phyloP scores from a whole-genome alignment of 2,888 invertebrate genomes.

The Siphlonurus alternatus region DNA sequence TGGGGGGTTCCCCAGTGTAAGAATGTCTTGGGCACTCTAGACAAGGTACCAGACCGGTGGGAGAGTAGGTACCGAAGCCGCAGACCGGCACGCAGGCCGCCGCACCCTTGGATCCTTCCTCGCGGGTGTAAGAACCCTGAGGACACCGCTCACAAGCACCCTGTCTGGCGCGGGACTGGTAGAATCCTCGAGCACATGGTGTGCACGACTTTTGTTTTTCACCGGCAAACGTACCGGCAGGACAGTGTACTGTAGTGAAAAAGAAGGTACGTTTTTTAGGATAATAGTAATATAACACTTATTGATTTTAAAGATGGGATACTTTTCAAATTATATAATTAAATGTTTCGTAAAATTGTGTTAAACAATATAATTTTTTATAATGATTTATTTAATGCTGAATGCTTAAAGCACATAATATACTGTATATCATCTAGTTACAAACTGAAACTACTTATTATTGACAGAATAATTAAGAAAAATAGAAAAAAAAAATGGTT shows the following conservation, averaged over 20 bases:
- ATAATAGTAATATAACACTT: too few relatives aligned
- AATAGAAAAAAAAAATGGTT: neutral
- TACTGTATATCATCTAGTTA: too few relatives aligned
- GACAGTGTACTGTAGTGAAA: constrained; percentile 67
- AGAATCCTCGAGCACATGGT: constrained; percentile 80
- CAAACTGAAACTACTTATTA: too few relatives aligned
- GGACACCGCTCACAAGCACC: constrained; percentile 83
- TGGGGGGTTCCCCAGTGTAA: constrained; percentile 72
- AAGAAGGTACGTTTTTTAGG: constrained; percentile 10
- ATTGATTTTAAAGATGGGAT: too few relatives aligned
- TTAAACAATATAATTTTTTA: too few relatives aligned
- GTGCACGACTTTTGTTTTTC: constrained; percentile 83
- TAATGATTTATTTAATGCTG: too few relatives aligned
- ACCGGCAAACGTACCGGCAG: constrained; percentile 86
- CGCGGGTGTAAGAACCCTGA: constrained; percentile 78
- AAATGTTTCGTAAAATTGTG: too few relatives aligned
- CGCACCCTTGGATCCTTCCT: constrained; percentile 74
- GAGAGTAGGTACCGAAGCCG: constrained; percentile 90
- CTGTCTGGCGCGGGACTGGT: constrained; percentile 83
- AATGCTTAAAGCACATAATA: too few relatives aligned
- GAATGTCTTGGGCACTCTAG: constrained; percentile 87
- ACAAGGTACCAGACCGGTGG: constrained; percentile 85
- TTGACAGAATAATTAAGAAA: neutral
- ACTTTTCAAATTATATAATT: neutral
- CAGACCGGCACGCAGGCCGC: constrained; percentile 85